Evolutionary conservation across 2,113 vertebrate genomes (phyloP).

Genomic region (Peromyscus californicus): DNA sequence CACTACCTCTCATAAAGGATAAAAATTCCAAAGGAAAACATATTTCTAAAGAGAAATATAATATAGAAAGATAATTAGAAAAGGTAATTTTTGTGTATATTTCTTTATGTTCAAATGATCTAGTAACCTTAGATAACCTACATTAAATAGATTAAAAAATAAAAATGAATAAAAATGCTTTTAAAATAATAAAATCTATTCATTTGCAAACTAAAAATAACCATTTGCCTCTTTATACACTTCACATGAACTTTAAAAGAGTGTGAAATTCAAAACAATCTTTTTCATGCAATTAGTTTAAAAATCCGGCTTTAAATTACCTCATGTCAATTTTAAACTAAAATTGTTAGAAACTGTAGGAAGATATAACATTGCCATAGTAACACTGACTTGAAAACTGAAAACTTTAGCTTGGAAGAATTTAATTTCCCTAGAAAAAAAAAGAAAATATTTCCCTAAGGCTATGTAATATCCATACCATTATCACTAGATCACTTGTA

Average conservation of each 20-base stretch:
- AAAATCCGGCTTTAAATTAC: conserved; percentile 73
- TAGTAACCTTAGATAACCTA: not conserved
- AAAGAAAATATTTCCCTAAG: conserved; percentile 12
- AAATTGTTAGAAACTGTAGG: conserved; percentile 74
- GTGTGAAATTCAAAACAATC: conserved; percentile 52
- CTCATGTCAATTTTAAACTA: conserved; percentile 74
- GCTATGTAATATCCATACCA: not conserved
- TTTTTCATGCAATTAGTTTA: conserved; percentile 54
- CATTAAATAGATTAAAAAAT: conserved; percentile 25
- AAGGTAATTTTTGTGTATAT: not conserved
- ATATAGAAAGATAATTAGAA: not conserved
- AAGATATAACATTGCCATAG: conserved; percentile 76
- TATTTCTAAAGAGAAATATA: not conserved
- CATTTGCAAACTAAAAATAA: conserved; percentile 59
- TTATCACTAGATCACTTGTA: not conserved
- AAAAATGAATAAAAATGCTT: not conserved
- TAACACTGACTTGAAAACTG: conserved; percentile 67
- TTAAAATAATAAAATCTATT: not conserved
- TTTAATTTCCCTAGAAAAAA: conserved; percentile 43
- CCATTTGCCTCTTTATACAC: not conserved
- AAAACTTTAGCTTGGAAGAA: conserved; percentile 40
- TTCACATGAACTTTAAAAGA: conserved; percentile 56
- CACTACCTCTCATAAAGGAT: not conserved
- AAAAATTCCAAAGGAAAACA: not conserved
- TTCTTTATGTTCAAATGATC: not conserved